Conservation (phyloP, 2,888 invertebrate genomes). For the Deilephila elpenor region DNA sequence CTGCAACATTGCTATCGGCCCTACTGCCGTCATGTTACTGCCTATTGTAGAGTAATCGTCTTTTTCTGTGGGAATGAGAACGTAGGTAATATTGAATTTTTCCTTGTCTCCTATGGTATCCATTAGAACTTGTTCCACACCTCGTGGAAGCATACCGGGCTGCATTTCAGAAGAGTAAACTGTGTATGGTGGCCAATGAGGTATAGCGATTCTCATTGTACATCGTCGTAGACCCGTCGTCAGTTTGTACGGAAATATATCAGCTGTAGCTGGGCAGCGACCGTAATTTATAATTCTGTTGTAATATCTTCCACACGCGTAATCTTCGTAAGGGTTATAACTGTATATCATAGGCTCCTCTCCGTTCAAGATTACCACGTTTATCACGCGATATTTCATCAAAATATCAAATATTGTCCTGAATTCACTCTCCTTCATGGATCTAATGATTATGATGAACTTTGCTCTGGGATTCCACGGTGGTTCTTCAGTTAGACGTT, state of each 20-base stretch:
- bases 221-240: slow-evolving; percentile 58
- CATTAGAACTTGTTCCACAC: slow-evolving; percentile 32
- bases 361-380: slow-evolving; percentile 56
- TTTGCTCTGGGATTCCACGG: slow-evolving; percentile 58
- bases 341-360: slow-evolving; percentile 55
- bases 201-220: slow-evolving; percentile 51
- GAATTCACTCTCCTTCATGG: slow-evolving; percentile 41
- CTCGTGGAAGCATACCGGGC: not conserved
- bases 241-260: slow-evolving; percentile 54
- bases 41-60: not conserved
- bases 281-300: slow-evolving; percentile 54
- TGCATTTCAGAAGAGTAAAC: not conserved
- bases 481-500: slow-evolving; percentile 44
- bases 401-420: slow-evolving; percentile 54
- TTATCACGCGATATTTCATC: slow-evolving; percentile 48
- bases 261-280: slow-evolving; percentile 44
- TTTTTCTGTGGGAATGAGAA: slow-evolving; percentile 22
- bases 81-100: slow-evolving; percentile 43
- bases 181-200: slow-evolving; percentile 52
- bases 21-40: slow-evolving; percentile 20
- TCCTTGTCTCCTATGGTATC: slow-evolving; percentile 42
- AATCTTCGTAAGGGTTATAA: slow-evolving; percentile 66
- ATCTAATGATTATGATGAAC: slow-evolving; percentile 53
- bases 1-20: slow-evolving; percentile 45
- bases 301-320: slow-evolving; percentile 63